These are phyloP conservation scores for Perca schrenkii DNA, from an alignment of 2,113 vertebrate genomes.

Conservation along the genomic window DNA sequence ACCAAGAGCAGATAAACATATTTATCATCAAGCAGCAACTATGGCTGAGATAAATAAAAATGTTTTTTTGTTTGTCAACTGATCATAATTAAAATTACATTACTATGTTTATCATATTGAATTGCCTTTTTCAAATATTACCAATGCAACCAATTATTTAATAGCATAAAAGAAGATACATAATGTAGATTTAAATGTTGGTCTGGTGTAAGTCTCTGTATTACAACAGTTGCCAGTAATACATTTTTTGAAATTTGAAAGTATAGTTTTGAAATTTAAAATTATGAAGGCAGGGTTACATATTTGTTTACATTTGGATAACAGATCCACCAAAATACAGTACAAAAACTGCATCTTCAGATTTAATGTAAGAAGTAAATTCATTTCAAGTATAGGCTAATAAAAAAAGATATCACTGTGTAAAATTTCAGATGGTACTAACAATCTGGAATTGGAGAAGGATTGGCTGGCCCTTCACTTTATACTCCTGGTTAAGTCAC, in stretches of 20 bases:
- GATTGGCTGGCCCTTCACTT: background rate
- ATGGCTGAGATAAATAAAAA: background rate
- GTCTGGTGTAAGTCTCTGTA: background rate
- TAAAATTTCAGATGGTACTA: background rate
- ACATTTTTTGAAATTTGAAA: no score
- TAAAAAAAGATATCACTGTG: background rate
- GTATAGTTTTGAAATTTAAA: background rate
- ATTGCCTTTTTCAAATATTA: background rate
- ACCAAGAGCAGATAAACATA: background rate
- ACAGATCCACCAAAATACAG: background rate
- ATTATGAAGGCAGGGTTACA: background rate
- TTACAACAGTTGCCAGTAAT: background rate
- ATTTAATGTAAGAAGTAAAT: background rate
- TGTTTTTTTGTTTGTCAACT: background rate
- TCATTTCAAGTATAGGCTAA: no score
- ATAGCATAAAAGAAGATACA: background rate
- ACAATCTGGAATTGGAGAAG: background rate
- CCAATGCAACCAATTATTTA: background rate
- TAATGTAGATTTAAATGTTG: background rate
- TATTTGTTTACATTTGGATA: background rate
- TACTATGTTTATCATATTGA: no score
- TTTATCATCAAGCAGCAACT: background rate
- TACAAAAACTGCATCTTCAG: background rate
- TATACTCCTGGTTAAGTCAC: background rate
- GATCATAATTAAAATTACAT: conserved; percentile 1